Conservation (phyloP, 2,888 invertebrate species). For the Drosophila niveifrons region DNA sequence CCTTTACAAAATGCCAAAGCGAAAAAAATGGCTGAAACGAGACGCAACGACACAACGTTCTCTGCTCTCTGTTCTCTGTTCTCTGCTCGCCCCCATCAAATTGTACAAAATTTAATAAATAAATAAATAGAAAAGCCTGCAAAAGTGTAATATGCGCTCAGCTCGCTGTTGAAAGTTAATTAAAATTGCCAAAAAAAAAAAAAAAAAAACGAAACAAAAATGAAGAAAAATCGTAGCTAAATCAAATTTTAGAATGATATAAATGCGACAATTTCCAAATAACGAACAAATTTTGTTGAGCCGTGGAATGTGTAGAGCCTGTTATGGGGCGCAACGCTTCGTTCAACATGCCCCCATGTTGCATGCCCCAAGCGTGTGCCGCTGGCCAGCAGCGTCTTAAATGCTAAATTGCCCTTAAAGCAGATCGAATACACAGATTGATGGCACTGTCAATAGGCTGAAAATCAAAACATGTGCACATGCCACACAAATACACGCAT, state of each 20-base stretch:
- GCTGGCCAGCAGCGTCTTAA: conserved; percentile 30
- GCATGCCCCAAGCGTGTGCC: no score
- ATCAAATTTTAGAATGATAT: conserved; percentile 43
- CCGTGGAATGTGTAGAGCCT: no score
- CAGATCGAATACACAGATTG: conserved; percentile 19
- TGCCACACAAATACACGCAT: background rate
- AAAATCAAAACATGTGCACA: background rate
- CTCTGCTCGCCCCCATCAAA: conserved; percentile 24
- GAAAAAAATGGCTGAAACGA: conserved; percentile 30
- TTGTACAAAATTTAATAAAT: conserved; percentile 61
- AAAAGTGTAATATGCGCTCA: conserved; percentile 26
- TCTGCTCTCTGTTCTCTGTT: background rate
- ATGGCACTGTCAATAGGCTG: conserved; percentile 17
- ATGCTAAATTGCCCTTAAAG: conserved; percentile 32
- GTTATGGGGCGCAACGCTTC: no score
- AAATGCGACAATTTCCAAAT: conserved; percentile 29
- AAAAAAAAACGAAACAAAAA: no score
- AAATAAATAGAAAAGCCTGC: conserved; percentile 57
- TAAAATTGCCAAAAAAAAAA: conserved; percentile 30
- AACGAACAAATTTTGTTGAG: no score
- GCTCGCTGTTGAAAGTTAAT: conserved; percentile 47
- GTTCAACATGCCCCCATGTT: no score
- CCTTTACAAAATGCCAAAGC: conserved; percentile 58
- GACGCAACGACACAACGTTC: background rate
- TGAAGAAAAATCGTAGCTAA: conserved; percentile 31